Evolutionary conservation across 2,888 invertebrate genomes (phyloP).

Genomic region (Temnothorax ravouxi): DNA sequence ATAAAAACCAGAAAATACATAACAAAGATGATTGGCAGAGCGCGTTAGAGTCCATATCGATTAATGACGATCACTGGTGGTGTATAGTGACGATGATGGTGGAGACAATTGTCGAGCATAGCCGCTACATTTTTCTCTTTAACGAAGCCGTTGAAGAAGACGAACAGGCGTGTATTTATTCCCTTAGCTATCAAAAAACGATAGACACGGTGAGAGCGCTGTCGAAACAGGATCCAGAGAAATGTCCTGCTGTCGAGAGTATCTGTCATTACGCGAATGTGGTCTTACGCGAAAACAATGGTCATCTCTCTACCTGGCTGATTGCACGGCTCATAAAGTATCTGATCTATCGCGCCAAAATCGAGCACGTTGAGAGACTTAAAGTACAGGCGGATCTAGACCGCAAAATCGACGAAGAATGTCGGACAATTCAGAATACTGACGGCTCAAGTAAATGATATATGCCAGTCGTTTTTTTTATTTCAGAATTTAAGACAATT

Average conservation of each 20-base stretch:
- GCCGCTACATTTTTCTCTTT: constrained; percentile 71
- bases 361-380: constrained; percentile 69
- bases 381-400: constrained; percentile 67
- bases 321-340: constrained; percentile 80
- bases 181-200: constrained; percentile 73
- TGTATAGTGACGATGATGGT: constrained; percentile 80
- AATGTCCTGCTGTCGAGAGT: constrained; percentile 68
- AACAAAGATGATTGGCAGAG: constrained; percentile 68
- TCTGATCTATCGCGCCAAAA: constrained; percentile 78
- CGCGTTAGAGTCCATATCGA: constrained; percentile 67
- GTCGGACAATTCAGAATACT: constrained; percentile 70
- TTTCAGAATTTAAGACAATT: not conserved
- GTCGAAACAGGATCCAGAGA: constrained; percentile 72
- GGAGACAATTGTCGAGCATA: constrained; percentile 73
- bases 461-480: constrained; percentile 3
- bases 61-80: constrained; percentile 81
- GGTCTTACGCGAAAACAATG: constrained; percentile 61
- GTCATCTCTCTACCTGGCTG: constrained; percentile 73
- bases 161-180: constrained; percentile 72
- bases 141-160: constrained; percentile 74
- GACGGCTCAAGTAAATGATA: constrained; percentile 51
- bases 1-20: constrained; percentile 11
- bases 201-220: constrained; percentile 70
- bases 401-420: constrained; percentile 74
- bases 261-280: constrained; percentile 77